Percentiles rank a stretch among this genome's conserved stretches.
Evolutionary conservation across 2,113 vertebrate genomes (phyloP).

Genomic region (Bombycilla garrulus): DNA sequence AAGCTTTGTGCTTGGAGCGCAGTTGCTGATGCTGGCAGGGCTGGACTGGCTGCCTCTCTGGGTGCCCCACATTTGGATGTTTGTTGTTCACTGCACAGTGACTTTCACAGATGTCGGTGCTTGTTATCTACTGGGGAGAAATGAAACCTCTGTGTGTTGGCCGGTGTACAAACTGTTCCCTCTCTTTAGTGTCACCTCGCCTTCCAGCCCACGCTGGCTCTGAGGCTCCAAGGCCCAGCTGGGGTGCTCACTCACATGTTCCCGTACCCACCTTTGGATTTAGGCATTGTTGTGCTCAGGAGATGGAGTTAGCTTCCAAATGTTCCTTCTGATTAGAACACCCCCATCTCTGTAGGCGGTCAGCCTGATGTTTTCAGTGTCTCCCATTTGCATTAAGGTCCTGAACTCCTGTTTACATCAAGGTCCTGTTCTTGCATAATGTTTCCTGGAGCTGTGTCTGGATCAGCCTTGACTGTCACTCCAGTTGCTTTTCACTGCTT

Average conservation of each 20-base stretch:
- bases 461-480: neutral
- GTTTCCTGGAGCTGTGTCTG: neutral
- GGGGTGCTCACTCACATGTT: neutral
- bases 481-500: neutral
- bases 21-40: neutral
- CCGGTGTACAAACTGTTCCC: neutral
- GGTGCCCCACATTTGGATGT: neutral
- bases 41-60: neutral
- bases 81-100: neutral
- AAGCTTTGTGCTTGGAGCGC: neutral
- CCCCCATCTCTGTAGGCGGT: neutral
- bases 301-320: neutral
- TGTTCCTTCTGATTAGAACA: neutral
- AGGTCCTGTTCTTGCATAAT: neutral
- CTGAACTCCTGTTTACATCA: neutral
- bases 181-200: neutral
- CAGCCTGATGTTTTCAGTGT: neutral
- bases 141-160: neutral
- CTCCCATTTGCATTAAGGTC: neutral
- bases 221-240: neutral
- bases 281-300: neutral
- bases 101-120: neutral
- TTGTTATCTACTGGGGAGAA: neutral
- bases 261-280: neutral
- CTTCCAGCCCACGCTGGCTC: neutral